Evolutionary conservation across 2,113 vertebrate species (phyloP).

Genomic region (Alces alces): DNA sequence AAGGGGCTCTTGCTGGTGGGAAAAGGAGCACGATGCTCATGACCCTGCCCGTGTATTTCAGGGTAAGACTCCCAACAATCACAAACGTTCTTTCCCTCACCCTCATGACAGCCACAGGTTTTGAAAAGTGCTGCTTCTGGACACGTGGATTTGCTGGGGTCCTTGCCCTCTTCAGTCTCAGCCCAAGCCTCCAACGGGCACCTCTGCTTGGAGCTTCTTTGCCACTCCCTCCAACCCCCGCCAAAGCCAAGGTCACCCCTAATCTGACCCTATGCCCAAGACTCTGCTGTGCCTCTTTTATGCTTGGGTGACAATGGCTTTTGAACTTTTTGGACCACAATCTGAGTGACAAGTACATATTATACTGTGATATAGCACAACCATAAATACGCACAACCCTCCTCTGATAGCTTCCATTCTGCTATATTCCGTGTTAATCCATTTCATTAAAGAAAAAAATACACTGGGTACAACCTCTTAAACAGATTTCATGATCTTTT

Average conservation of each 20-base stretch:
- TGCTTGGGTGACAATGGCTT: background rate
- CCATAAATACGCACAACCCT: background rate
- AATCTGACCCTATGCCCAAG: background rate
- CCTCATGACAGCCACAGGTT: accelerated
- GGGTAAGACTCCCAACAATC: background rate
- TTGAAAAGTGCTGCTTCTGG: background rate
- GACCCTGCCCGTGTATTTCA: background rate
- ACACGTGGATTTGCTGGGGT: background rate
- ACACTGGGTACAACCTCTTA: background rate
- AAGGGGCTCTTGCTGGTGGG: background rate
- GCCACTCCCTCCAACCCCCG: background rate
- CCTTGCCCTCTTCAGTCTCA: background rate
- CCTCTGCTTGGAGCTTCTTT: background rate
- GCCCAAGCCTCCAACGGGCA: background rate
- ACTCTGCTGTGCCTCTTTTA: background rate
- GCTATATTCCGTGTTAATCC: background rate
- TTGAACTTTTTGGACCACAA: background rate
- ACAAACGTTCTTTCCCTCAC: accelerated
- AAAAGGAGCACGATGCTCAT: background rate
- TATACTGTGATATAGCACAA: background rate
- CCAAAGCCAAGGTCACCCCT: background rate
- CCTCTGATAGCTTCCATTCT: background rate
- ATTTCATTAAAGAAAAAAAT: background rate
- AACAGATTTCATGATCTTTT: background rate
- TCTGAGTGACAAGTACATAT: background rate